A percentile compares a stretch with the other conserved stretches of the same genome.
phyloP scores from a whole-genome alignment of 2,113 vertebrate genomes.

The Ictalurus furcatus region DNA sequence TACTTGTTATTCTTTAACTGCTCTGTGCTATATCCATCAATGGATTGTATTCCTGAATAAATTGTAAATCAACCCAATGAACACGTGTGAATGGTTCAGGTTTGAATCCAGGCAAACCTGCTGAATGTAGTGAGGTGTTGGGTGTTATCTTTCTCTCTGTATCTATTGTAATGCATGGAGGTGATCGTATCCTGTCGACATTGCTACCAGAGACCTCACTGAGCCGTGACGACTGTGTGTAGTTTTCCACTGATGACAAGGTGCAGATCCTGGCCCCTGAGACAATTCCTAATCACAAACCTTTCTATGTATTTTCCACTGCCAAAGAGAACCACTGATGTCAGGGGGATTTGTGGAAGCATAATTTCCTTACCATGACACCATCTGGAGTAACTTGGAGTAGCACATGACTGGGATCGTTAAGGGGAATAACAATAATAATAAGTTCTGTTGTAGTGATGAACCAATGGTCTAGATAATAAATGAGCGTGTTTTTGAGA shows the following conservation, averaged over 20 bases:
- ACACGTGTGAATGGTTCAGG: not conserved
- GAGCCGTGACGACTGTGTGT: not conserved
- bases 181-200: conserved; percentile 27
- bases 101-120: not conserved
- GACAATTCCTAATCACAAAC: not conserved
- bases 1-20: not conserved
- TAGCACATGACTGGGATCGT: not conserved
- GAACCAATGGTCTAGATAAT: not conserved
- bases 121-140: not conserved
- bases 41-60: not conserved
- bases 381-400: not conserved
- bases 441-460: not conserved
- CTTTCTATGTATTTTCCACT: conserved; percentile 4
- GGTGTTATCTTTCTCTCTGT: not conserved
- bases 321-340: not conserved
- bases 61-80: not conserved
- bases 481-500: not conserved
- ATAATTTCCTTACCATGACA: not conserved
- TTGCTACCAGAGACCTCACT: conserved; percentile 11
- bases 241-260: conserved; percentile 12
- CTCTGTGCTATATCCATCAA: not conserved
- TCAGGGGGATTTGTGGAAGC: not conserved
- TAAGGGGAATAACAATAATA: too few relatives aligned
- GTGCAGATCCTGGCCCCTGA: not conserved
- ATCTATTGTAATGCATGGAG: conserved; percentile 22